A percentile compares a stretch with the other conserved stretches of the same genome.
Conservation (phyloP, 1,140 invertebrate species). For the Bathynomus jamesi region DNA sequence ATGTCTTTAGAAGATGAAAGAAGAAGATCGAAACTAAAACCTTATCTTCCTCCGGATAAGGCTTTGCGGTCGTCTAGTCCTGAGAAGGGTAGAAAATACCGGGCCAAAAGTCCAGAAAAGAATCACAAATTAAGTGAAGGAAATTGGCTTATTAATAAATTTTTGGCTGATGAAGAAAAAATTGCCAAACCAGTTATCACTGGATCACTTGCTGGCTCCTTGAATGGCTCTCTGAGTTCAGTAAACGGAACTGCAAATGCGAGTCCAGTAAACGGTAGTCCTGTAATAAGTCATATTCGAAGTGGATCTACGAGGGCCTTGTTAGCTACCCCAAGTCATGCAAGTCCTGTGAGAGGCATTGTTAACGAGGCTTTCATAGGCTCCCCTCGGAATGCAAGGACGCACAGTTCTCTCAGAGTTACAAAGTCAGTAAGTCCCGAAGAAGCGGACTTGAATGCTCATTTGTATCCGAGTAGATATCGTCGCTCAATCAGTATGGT, state of each 20-base stretch:
- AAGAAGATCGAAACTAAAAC: slow-evolving; percentile 18
- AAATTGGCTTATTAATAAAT: slow-evolving; percentile 36
- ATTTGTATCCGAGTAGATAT: slow-evolving; percentile 30
- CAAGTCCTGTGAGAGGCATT: slow-evolving; percentile 29
- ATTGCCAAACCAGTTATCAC: slow-evolving; percentile 29
- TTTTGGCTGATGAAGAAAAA: slow-evolving; percentile 36
- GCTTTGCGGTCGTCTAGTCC: slow-evolving; percentile 20
- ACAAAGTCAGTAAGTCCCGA: slow-evolving; percentile 36
- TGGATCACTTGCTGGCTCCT: slow-evolving; percentile 30
- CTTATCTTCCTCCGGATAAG: slow-evolving; percentile 30
- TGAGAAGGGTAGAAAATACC: slow-evolving; percentile 24
- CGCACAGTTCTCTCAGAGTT: slow-evolving; percentile 33
- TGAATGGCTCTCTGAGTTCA: slow-evolving; percentile 28
- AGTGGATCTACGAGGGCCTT: slow-evolving; percentile 33
- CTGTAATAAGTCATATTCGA: slow-evolving; percentile 25
- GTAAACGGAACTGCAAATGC: slow-evolving; percentile 26
- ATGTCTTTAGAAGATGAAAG: slow-evolving; percentile 28
- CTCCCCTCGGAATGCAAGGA: slow-evolving; percentile 30
- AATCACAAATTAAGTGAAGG: slow-evolving; percentile 22
- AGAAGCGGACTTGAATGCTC: slow-evolving; percentile 17
- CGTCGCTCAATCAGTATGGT: slow-evolving; percentile 36
- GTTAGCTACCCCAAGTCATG: slow-evolving; percentile 22
- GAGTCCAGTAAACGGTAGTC: slow-evolving; percentile 29
- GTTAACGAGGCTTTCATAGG: slow-evolving; percentile 37
- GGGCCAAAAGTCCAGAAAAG: slow-evolving; percentile 29